Base-by-base conservation (phyloP, 2,113 vertebrate species). In the Chloropsis cyanopogon region DNA sequence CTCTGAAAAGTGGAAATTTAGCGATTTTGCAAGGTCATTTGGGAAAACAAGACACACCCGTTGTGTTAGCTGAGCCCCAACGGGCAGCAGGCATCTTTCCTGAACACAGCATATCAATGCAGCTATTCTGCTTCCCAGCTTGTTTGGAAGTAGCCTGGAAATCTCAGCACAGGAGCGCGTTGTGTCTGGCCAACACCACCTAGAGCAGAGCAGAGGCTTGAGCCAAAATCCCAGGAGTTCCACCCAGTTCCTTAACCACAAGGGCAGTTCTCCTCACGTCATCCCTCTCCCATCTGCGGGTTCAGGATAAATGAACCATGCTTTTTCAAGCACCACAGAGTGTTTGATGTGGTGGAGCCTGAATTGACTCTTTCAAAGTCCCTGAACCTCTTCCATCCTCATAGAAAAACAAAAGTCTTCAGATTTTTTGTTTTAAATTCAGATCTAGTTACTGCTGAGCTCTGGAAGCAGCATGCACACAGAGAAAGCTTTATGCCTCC, bases 341-440 rank as follows among this genome's bases (percentile, higher is more conserved):
- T 21, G n/a, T 86, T 87, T 91, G 94, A 92, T 95, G 92, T 91
- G 89, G 50, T 57, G 28, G n/a, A n/a, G 52, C 50, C 75, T 93
- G 84, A 96, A 96, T 10, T 73, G 85, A 73, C 85, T 87, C 86
- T 82, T 96, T 96, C 89, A 92, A 83, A 82, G 60, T 18, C 59
- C 35, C 75, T 75, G 78, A 91, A 72, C 73, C 42, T 83, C 75
- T 89, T 71, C 91, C 37, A 71, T 41, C 68, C 56, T 68, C 73
- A 73, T 1, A 81, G 68, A 92, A 95, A 96, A 95, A 66, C 25
- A 77, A 57, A 92, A 90, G 42, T 49, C 90, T 86, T 93, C 59
- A 86, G 71, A 77, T 80, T 95, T 92, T 79, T 82, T 91, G 79
- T 68, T 97, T 97, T 81, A 92, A 93, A 94, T 97, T 90, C 93